These are phyloP conservation scores for Amorpha juglandis DNA, from an alignment of 2,888 invertebrate species.

Conservation along the genomic window DNA sequence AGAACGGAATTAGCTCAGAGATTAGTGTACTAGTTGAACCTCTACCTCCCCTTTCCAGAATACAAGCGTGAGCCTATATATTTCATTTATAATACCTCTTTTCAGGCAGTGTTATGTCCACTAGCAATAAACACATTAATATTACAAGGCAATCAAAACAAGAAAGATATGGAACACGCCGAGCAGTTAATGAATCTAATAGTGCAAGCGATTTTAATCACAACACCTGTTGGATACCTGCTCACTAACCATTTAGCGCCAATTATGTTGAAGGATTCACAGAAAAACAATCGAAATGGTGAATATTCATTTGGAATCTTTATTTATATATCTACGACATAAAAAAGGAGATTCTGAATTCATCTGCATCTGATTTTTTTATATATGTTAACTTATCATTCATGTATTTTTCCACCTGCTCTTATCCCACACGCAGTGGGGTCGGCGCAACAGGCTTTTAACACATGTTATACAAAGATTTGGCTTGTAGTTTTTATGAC, in stretches of 20 bases:
- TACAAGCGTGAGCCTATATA: too few species aligned
- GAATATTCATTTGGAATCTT: conserved; percentile 22
- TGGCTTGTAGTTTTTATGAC: too few species aligned
- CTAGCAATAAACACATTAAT: conserved; percentile 77
- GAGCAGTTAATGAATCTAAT: conserved; percentile 61
- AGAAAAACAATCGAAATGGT: conserved; percentile 48
- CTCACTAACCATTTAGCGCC: conserved; percentile 68
- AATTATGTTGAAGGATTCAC: conserved; percentile 52
- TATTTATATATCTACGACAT: background rate
- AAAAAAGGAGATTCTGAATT: too few species aligned
- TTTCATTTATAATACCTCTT: conserved; percentile 29
- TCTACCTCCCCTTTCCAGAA: too few species aligned
- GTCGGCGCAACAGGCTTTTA: too few species aligned
- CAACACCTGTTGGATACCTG: conserved; percentile 70
- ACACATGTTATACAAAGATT: too few species aligned
- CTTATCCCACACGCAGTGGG: too few species aligned
- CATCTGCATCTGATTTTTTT: too few species aligned
- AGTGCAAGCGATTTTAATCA: conserved; percentile 69
- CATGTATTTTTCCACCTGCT: too few species aligned
- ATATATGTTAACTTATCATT: too few species aligned
- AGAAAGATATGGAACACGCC: conserved; percentile 56
- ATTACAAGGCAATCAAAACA: conserved; percentile 40
- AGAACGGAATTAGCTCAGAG: too few species aligned
- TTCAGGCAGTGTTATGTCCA: conserved; percentile 85
- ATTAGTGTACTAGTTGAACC: too few species aligned